Conservation (phyloP, 2,888 invertebrate species). For the Deroplatys truncata region DNA sequence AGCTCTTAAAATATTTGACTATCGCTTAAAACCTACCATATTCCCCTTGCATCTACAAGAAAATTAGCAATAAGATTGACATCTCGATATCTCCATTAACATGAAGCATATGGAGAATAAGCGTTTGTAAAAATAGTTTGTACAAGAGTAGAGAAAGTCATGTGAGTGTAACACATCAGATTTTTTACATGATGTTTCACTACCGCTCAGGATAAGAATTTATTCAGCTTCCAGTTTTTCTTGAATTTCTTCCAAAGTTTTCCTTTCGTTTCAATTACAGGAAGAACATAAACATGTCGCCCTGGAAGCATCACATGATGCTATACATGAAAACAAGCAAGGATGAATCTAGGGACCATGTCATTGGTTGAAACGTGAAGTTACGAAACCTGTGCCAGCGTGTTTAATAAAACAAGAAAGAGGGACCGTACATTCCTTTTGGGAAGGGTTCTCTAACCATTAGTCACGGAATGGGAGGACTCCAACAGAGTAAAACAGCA, state of each 20-base stretch:
- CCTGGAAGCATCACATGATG: slow-evolving; percentile 53
- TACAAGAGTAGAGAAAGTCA: too few species aligned
- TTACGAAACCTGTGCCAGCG: slow-evolving; percentile 44
- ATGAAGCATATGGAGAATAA: too few species aligned
- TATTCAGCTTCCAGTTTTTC: slow-evolving; percentile 47
- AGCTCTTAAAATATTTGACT: too few species aligned
- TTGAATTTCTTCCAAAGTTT: slow-evolving; percentile 53
- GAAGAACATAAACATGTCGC: slow-evolving; percentile 58
- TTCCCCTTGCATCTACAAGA: too few species aligned
- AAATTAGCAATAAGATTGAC: too few species aligned
- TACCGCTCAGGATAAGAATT: too few species aligned
- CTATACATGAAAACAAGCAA: slow-evolving; percentile 66
- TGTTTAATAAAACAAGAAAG: slow-evolving; percentile 47
- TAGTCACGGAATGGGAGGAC: slow-evolving; percentile 85
- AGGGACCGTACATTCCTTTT: slow-evolving; percentile 61
- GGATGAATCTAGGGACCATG: slow-evolving; percentile 51
- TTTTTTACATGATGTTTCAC: too few species aligned
- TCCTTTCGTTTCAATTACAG: slow-evolving; percentile 67
- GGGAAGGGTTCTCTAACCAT: slow-evolving; percentile 79
- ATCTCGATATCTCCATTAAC: too few species aligned
- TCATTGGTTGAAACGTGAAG: slow-evolving; percentile 57
- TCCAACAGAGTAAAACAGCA: slow-evolving; percentile 64
- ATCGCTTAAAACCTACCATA: too few species aligned
- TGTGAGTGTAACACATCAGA: too few species aligned
- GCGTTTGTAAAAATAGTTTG: too few species aligned